Base-by-base conservation (phyloP, 2,797 vertebrate species). In the Falco biarmicus region DNA sequence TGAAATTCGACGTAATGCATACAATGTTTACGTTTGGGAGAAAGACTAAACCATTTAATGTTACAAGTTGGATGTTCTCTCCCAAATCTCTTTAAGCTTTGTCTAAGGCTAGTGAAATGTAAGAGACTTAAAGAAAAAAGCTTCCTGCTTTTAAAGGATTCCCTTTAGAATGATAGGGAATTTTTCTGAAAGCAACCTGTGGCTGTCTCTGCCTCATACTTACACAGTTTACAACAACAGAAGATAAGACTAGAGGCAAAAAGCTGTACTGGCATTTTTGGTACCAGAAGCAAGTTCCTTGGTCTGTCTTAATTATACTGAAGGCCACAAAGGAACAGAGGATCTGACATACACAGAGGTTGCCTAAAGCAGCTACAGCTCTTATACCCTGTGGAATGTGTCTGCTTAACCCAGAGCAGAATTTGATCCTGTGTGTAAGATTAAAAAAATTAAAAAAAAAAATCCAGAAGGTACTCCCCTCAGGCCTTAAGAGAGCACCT, bases 251-350 rank as follows among this genome's bases (percentile, higher is more conserved):
- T 70, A 29, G 32, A 2, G 65, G 73, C 73, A 88, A 73, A 92
- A 94, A 71, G 47, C 77, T 53, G 22, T 57, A 53, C 29, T 92
- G 80, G 87, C 66, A 70, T 90, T 93, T 94, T 47, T 65, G 75
- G 88, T 15, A 95, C 60, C 84, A 96, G 69, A 87, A 92, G 57
- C 34, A 78, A 94, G 63, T 86, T 94, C 75, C 84, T 93, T 80
- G 34, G 75, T 57, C 57, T 77, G 43, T 77, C 54, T 84, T 89
- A 93, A 83, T 87, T 96, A 82, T 70, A 71, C 37, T 41, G 26
- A 31, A 93, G 47, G 92, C 48, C 68, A 87, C 47, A 93, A 84
- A 84, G 74, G 65, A 93, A 77, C 65, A 81, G 66, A 89, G 47
- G 74, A 77, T 82, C 70, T 83, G 91, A 95, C 60, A 29, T 22